Evolutionary conservation across 2,113 vertebrate genomes (phyloP).

Genomic region (Terrapene triunguis): DNA sequence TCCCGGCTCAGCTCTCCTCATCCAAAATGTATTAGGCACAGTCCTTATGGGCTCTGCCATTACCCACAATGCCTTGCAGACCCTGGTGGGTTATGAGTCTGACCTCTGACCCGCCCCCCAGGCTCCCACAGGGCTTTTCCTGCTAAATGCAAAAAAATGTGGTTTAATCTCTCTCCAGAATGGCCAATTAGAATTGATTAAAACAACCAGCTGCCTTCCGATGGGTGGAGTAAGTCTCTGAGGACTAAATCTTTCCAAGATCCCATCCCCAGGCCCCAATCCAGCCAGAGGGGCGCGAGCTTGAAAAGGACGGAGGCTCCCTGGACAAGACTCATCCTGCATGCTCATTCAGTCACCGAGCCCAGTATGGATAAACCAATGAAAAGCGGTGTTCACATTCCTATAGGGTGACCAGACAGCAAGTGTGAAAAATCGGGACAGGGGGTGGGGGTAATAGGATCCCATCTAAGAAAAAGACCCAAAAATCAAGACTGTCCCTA

Average conservation of each 20-base stretch:
- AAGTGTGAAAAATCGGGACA: too few species aligned
- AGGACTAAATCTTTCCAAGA: neutral
- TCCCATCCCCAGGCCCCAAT: neutral
- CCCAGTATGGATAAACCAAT: neutral
- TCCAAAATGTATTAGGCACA: neutral
- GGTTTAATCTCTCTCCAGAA: conserved; percentile 77
- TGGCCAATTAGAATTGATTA: neutral
- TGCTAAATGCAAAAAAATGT: neutral
- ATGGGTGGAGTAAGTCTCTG: neutral
- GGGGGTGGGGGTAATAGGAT: too few species aligned
- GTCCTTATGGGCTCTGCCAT: conserved; percentile 43
- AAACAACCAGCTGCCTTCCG: neutral
- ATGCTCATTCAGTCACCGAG: neutral
- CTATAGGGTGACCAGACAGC: neutral
- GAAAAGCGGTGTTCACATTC: neutral
- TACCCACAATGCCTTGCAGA: conserved; percentile 79
- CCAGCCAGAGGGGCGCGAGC: neutral
- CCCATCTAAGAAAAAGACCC: too few species aligned
- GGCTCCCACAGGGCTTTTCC: neutral
- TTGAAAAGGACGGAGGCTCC: neutral
- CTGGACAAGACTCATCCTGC: neutral
- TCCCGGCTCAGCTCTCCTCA: neutral
- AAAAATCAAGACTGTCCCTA: too few species aligned
- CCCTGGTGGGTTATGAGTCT: conserved; percentile 78
- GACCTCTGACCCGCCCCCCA: conserved; percentile 75